A percentile compares a stretch with the other conserved stretches of the same genome.
These are phyloP conservation scores for Malacosoma neustria DNA, from an alignment of 2,888 invertebrate species.

Conservation along the genomic window DNA sequence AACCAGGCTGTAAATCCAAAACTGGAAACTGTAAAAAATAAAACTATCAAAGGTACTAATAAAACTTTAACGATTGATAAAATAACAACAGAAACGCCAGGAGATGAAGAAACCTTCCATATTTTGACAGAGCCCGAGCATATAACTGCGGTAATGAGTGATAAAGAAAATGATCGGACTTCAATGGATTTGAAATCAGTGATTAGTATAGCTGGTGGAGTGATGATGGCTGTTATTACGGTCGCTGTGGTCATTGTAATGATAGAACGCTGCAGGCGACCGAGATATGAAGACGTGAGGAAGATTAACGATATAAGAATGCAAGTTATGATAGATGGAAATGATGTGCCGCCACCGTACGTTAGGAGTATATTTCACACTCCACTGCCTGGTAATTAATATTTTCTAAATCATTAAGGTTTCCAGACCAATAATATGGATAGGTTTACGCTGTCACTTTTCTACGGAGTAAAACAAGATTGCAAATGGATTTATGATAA, in stretches of 20 bases:
- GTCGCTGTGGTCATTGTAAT: slow-evolving; percentile 66
- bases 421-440: no score
- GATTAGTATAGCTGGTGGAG: slow-evolving; percentile 66
- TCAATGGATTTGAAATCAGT: slow-evolving; percentile 64
- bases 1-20: background rate
- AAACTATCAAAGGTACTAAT: slow-evolving; percentile 14
- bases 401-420: rapidly evolving
- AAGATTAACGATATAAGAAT: slow-evolving; percentile 62
- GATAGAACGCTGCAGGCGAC: slow-evolving; percentile 56
- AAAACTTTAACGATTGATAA: slow-evolving; percentile 25
- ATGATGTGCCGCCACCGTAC: slow-evolving; percentile 64
- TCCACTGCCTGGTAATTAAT: slow-evolving; percentile 65
- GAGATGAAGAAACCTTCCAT: slow-evolving; percentile 64
- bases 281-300: slow-evolving; percentile 52
- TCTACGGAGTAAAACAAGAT: no score
- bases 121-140: slow-evolving; percentile 74
- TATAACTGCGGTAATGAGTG: slow-evolving; percentile 67
- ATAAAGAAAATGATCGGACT: slow-evolving; percentile 48
- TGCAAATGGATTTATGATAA: no score
- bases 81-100: slow-evolving; percentile 42
- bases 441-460: no score
- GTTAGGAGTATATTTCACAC: slow-evolving; percentile 74
- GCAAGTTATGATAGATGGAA: slow-evolving; percentile 60
- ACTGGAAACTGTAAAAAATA: background rate
- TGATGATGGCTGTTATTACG: slow-evolving; percentile 67